phyloP scores from a whole-genome alignment of 2,113 vertebrate species.

The Melanotaenia duboulayi region DNA sequence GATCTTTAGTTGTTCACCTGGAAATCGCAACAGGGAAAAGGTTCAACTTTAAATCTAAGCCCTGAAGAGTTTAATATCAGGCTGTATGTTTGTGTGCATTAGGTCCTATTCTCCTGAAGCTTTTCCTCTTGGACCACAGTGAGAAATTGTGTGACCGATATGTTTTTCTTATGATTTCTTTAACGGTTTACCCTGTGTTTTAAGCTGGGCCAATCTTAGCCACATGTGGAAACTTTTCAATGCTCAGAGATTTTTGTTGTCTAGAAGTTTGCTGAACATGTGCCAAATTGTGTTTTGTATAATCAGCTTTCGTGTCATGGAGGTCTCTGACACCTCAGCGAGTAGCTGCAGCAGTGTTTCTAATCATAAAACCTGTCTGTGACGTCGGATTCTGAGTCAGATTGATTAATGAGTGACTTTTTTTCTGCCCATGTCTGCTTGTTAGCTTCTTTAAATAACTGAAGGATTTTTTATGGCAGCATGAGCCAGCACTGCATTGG shows the following conservation, averaged over 20 bases:
- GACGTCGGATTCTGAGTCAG: neutral
- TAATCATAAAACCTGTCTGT: neutral
- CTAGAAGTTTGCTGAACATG: neutral
- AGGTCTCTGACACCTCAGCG: neutral
- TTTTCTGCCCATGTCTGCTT: neutral
- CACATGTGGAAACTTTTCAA: neutral
- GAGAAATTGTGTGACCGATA: constrained; percentile 5
- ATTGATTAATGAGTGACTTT: neutral
- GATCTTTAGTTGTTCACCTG: constrained; percentile 4
- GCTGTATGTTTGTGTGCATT: constrained; percentile 8
- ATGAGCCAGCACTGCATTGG: neutral
- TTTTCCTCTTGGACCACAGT: constrained; percentile 9
- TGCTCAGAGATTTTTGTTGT: neutral
- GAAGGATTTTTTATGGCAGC: neutral
- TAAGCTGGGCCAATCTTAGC: constrained; percentile 22
- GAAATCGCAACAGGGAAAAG: neutral
- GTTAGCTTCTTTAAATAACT: neutral
- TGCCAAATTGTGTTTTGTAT: constrained; percentile 8
- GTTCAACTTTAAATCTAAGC: neutral
- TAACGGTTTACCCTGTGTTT: neutral
- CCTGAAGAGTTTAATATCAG: neutral
- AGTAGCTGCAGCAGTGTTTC: constrained; percentile 1
- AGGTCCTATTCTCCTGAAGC: constrained; percentile 14
- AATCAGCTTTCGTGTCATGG: neutral
- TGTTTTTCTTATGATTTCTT: neutral